Evolutionary conservation across 2,797 vertebrate genomes (phyloP).

Genomic region (Enteromius treurensis): DNA sequence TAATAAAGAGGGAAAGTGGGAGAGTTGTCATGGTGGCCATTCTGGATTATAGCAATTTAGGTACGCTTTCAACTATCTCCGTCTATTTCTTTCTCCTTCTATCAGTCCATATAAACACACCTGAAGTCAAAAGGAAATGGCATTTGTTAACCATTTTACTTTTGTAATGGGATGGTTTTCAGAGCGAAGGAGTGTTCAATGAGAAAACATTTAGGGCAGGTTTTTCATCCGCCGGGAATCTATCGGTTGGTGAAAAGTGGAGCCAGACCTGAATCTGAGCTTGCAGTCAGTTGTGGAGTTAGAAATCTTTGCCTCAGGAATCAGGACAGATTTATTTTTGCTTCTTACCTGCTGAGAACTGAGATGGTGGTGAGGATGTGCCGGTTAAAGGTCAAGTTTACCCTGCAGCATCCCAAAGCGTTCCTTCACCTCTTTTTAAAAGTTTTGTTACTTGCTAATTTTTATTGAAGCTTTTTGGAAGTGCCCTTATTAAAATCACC

Average conservation of each 20-base stretch:
- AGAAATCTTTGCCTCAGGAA: conserved; percentile 3
- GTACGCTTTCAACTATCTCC: neutral
- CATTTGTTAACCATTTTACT: neutral
- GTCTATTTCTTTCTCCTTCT: neutral
- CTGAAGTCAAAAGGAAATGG: neutral
- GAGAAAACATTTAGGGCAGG: conserved; percentile 1
- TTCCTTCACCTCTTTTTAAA: neutral
- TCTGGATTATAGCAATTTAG: conserved; percentile 5
- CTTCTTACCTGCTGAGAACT: neutral
- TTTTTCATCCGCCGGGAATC: neutral
- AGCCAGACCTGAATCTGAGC: conserved; percentile 4
- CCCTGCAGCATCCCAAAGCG: conserved; percentile 24
- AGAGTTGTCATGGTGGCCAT: conserved; percentile 7
- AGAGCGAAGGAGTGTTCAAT: neutral
- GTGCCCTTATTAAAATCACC: no score
- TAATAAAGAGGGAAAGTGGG: neutral
- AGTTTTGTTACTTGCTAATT: neutral
- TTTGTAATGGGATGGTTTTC: neutral
- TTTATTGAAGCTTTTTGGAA: neutral
- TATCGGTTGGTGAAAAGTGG: neutral
- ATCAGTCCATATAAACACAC: neutral
- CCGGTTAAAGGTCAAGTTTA: conserved; percentile 15
- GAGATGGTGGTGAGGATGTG: neutral
- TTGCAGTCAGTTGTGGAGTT: neutral
- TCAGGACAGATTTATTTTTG: conserved; percentile 19